phyloP scores from a whole-genome alignment of 2,888 invertebrate genomes.

The Euplagia quadripunctaria region DNA sequence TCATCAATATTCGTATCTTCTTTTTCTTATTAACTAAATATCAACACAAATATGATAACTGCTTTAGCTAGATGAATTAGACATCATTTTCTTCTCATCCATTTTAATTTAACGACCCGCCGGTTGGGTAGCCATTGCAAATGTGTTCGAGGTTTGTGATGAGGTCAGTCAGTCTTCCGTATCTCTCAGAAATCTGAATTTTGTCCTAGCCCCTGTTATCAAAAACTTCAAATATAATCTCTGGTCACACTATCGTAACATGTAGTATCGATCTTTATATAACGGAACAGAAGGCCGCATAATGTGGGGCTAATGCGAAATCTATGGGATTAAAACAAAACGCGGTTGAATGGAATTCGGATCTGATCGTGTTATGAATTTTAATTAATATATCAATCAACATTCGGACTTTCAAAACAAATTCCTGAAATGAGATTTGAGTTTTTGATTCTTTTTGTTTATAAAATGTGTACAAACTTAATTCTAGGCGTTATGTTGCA shows the following conservation, averaged over 20 bases:
- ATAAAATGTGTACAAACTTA: neutral
- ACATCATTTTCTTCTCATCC: no score
- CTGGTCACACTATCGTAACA: neutral
- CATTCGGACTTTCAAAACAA: constrained; percentile 17
- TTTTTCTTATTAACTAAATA: no score
- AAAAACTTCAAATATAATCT: neutral
- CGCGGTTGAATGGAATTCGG: constrained; percentile 32
- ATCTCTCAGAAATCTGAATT: no score
- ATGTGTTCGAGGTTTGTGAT: no score
- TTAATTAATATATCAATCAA: constrained; percentile 49
- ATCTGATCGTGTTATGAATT: constrained; percentile 46
- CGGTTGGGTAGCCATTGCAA: no score
- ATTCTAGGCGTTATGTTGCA: neutral
- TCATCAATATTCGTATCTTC: no score
- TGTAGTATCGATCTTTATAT: constrained; percentile 8
- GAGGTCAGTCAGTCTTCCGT: no score
- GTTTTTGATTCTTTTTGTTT: neutral
- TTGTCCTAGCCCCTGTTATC: no score
- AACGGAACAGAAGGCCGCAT: constrained; percentile 25
- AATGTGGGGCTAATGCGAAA: constrained; percentile 41
- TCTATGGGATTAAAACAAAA: constrained; percentile 40
- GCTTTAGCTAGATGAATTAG: no score
- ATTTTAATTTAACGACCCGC: no score
- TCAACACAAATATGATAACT: no score
- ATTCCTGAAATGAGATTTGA: constrained; percentile 25